These are phyloP conservation scores for Rhinichthys klamathensis DNA, from an alignment of 2,113 vertebrate species.

Conservation along the genomic window DNA sequence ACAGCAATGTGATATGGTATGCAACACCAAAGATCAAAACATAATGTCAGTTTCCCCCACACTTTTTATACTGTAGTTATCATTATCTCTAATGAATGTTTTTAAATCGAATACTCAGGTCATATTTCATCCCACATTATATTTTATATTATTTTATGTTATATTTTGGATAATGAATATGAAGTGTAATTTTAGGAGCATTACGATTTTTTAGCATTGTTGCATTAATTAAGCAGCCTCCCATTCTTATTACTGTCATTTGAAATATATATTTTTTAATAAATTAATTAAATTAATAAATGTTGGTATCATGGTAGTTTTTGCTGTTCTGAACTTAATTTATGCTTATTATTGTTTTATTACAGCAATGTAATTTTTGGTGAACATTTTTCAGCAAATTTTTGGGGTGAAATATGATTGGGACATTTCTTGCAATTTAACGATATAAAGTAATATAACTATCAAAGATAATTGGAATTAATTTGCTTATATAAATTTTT, in stretches of 20 bases:
- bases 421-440: background rate
- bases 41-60: background rate
- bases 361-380: background rate
- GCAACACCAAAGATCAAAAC: conserved; percentile 17
- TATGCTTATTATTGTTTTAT: background rate
- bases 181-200: background rate
- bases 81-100: background rate
- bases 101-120: background rate
- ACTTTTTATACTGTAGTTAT: background rate
- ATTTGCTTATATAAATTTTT: background rate
- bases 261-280: background rate
- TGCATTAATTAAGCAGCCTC: background rate
- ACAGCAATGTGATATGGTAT: background rate
- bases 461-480: background rate
- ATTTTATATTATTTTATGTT: background rate
- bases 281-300: background rate
- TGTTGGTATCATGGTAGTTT: background rate
- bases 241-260: background rate
- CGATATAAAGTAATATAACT: background rate
- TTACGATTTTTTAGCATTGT: no score
- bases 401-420: background rate
- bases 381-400: background rate
- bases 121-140: background rate
- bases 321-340: background rate
- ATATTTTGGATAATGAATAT: background rate